phyloP scores from a whole-genome alignment of 1,140 invertebrate species.

The Acromyrmex echinatior region DNA sequence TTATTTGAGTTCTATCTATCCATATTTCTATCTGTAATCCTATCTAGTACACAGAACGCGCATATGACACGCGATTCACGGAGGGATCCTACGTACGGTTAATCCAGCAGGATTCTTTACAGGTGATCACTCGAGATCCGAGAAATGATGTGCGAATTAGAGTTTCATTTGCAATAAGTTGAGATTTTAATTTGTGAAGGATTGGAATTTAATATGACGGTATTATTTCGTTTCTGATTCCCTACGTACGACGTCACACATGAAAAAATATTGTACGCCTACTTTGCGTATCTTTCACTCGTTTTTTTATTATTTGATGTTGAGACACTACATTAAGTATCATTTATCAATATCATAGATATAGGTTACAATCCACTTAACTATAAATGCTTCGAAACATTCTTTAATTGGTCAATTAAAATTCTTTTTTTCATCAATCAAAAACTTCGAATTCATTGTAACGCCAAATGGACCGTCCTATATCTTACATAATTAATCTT shows the following conservation, averaged over 20 bases:
- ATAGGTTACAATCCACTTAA: neutral
- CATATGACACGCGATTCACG: neutral
- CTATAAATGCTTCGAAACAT: too few relatives aligned
- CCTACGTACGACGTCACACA: neutral
- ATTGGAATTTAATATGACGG: conserved; percentile 16
- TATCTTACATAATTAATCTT: neutral
- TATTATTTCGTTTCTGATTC: neutral
- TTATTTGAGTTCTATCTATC: neutral
- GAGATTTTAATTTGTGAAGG: conserved; percentile 17
- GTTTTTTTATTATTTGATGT: neutral
- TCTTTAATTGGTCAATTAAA: too few relatives aligned
- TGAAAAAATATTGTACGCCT: conserved; percentile 18
- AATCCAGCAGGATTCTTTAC: neutral
- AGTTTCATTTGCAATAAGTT: conserved; percentile 9
- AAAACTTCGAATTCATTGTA: too few relatives aligned
- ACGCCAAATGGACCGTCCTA: neutral
- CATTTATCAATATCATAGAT: neutral
- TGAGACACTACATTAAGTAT: neutral
- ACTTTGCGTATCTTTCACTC: conserved; percentile 25
- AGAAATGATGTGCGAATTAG: neutral
- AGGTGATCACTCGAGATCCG: neutral
- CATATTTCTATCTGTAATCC: conserved; percentile 9
- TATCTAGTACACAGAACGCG: neutral
- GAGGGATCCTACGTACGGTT: neutral
- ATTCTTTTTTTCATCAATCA: too few relatives aligned